Evolutionary conservation across 2,113 vertebrate species (phyloP), one percentile per base, ranked within the genome.

Genomic region (Psittacula cyanocephala): DNA sequence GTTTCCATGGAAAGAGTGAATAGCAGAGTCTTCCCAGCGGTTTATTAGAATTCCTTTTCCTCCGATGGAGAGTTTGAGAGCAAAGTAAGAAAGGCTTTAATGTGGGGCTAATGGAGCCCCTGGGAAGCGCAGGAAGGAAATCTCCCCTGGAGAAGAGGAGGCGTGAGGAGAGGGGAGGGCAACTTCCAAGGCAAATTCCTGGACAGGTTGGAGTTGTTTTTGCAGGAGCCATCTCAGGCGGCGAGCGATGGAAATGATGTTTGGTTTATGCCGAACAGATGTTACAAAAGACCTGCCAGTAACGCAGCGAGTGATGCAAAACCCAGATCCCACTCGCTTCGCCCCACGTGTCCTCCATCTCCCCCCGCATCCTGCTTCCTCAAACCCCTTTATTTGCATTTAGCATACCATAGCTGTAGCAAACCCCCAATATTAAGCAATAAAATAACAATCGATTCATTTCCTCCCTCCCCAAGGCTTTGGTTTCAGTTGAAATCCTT

Each of bases 11-110:
- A 95, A 97, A 96, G 96, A 93, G 80, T 92, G 96, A 97, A 96
- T 95, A 96, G 96, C 85, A 76, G 88, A 84, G 75, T 94, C 96
- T 96, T 97, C 95, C 96, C 95, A 95, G 94, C 7, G 90, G 96
- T 96, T 97, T 97, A 96, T 97, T 96, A 97, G 96, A 97, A 97
- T 97, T 97, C 97, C 95, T 97, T 97, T 97, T 97, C 96, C 95
- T 96, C 52, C 60, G 82, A 95, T 78, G 94, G 95, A 87, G 95
- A 94, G 96, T 90, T 93, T 93, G 72, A 96, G 95, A 95, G 95
- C 93, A 91, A 96, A 97, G 95, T 71, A 95, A 91, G 93, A 95
- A 95, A 96, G 89, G 97, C 96, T 97, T 97, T 97, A 97, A 97
- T 97, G 94, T 94, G 94, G 95, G 89, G 92, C 96, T 97, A 97